Percentiles rank a stretch among this genome's conserved stretches.
These are phyloP conservation scores for Trypoxylon attenuatum DNA, from an alignment of 2,888 invertebrate genomes.

Conservation along the genomic window DNA sequence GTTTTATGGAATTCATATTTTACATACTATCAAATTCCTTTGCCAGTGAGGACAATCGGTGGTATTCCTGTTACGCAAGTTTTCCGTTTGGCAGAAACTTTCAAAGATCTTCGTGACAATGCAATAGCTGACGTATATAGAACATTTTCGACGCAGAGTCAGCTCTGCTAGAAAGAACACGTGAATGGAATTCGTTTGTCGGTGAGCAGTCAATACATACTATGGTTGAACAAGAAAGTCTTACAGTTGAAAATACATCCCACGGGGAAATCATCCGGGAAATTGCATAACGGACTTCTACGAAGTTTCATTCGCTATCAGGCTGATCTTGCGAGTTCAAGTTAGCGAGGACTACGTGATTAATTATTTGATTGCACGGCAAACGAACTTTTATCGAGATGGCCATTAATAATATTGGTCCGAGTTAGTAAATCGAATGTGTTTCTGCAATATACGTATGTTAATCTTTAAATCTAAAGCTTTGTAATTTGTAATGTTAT, in stretches of 20 bases:
- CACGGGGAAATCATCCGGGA: constrained; percentile 51
- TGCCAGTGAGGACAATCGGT: too few species aligned
- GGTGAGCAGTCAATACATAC: constrained; percentile 20
- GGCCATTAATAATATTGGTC: constrained; percentile 34
- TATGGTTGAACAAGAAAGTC: constrained; percentile 37
- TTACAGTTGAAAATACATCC: constrained; percentile 36
- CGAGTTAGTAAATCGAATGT: too few species aligned
- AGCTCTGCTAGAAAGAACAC: constrained; percentile 31
- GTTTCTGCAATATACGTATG: too few species aligned
- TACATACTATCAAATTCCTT: too few species aligned
- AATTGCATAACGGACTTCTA: constrained; percentile 47
- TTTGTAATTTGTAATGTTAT: too few species aligned
- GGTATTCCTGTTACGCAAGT: too few species aligned
- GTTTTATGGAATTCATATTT: too few species aligned
- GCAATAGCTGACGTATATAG: too few species aligned
- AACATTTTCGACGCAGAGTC: too few species aligned
- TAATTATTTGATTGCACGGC: constrained; percentile 29
- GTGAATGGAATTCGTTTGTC: constrained; percentile 15
- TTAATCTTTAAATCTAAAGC: too few species aligned
- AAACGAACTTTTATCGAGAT: constrained; percentile 28
- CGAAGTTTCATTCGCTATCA: constrained; percentile 37
- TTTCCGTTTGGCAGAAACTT: too few species aligned
- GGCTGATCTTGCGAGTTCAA: constrained; percentile 9
- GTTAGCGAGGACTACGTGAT: constrained; percentile 34
- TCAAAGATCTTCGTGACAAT: too few species aligned